A percentile compares a stretch with the other conserved stretches of the same genome.
These are phyloP conservation scores for Odobenus rosmarus DNA, from an alignment of 2,113 vertebrate species.

Conservation along the genomic window DNA sequence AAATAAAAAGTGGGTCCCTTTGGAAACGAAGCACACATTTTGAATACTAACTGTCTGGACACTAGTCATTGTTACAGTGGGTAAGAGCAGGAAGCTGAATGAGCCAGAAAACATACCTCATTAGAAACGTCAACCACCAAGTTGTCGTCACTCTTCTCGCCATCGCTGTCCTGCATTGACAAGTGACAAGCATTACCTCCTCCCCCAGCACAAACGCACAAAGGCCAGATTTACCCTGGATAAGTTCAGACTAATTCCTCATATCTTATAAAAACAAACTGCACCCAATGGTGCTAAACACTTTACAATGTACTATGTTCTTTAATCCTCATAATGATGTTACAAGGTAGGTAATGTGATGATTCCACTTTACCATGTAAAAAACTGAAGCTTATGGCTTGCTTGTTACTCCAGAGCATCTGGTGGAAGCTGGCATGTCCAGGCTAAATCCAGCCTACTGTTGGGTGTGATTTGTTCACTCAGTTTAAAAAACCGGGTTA, in stretches of 20 bases:
- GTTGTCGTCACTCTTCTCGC: conserved; percentile 92
- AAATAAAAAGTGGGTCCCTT: not conserved
- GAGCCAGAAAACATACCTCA: conserved; percentile 84
- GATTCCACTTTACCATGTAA: not conserved
- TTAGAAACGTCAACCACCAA: conserved; percentile 93
- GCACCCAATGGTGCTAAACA: not conserved
- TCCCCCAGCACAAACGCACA: not conserved
- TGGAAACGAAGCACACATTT: not conserved
- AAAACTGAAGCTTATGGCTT: not conserved
- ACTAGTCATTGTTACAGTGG: not conserved
- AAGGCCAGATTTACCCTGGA: not conserved
- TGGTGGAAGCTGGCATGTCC: not conserved
- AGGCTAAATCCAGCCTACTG: not conserved
- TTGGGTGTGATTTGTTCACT: not conserved
- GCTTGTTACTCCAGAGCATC: not conserved
- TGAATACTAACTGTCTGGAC: not conserved
- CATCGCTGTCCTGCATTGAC: conserved; percentile 90
- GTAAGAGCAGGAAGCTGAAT: not conserved
- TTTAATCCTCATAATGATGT: not conserved
- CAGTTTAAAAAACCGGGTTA: not conserved
- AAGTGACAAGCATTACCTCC: conserved; percentile 70
- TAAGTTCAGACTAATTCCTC: not conserved
- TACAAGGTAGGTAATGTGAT: not conserved
- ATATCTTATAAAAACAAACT: not conserved
- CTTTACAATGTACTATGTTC: not conserved